A percentile compares a stretch with the other conserved stretches of the same genome.
phyloP scores from a whole-genome alignment of 2,113 vertebrate genomes.

The Thamnophis sirtalis region DNA sequence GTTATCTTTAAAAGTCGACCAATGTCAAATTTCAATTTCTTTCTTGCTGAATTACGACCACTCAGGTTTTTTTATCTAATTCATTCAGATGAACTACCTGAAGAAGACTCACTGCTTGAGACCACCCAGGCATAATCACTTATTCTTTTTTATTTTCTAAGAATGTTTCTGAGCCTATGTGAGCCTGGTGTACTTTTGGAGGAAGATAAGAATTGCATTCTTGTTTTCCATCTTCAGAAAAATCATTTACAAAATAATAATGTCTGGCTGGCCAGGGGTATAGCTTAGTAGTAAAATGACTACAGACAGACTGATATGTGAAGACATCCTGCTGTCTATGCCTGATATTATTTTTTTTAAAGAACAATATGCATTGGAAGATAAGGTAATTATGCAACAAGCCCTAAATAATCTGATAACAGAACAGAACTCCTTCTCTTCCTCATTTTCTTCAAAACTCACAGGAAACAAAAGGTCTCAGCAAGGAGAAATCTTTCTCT shows the following conservation, averaged over 20 bases:
- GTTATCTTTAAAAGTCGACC: constrained; percentile 61
- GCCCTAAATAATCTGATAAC: not conserved
- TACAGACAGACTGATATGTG: not conserved
- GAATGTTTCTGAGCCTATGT: not conserved
- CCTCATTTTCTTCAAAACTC: not conserved
- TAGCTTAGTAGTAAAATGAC: not conserved
- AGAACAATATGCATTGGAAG: not conserved
- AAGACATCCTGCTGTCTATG: not conserved
- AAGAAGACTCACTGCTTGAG: not conserved
- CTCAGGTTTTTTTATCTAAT: constrained; percentile 17
- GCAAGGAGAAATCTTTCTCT: not conserved
- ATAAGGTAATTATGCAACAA: not conserved
- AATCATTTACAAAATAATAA: not conserved
- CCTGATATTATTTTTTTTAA: not conserved
- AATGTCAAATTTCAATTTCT: constrained; percentile 62
- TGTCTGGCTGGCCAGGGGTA: not conserved
- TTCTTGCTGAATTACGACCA: constrained; percentile 46
- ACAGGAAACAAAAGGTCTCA: not conserved
- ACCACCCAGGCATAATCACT: not conserved
- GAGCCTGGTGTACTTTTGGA: not conserved
- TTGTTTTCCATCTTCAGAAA: not conserved
- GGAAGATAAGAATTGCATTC: not conserved
- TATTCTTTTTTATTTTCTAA: not conserved
- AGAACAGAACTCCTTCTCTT: not conserved
- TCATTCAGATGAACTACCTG: constrained; percentile 14